Evolutionary conservation across 2,113 vertebrate species (phyloP), one percentile per base, ranked within the genome.

Genomic region (Chunga burmeisteri): DNA sequence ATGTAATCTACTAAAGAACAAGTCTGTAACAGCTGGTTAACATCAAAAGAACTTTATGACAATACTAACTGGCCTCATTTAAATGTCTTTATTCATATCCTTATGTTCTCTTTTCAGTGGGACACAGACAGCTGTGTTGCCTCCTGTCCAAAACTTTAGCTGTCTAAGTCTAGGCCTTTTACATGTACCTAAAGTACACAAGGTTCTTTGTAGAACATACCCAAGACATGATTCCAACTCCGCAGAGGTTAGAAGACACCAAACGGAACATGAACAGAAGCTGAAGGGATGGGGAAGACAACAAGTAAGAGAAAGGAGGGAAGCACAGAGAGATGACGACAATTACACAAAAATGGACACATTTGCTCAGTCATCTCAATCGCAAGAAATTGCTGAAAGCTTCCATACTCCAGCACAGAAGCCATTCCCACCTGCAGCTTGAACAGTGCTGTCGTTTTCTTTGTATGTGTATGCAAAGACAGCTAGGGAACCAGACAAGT

Each of bases 21-120:
- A 88, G 79, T 42, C 89, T 90, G 2, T 77, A 93, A 90, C 94
- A 97, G 93, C 75, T 94, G 93, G 86, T 94, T 90, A 88, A 88
- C 90, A 95, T 97, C 96, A 96, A 32, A 92, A 88, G 67, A 96
- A 94, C 81, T 96, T 97, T 96, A 97, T 91, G 92, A 97, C 79
- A 97, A 95, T 90, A 55, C 86, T 95, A 96, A 96, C 94, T 86
- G 94, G 90, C 85, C 81, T 92, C 52, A 90, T 89, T 95, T 91
- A 95, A 96, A 92, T 86, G 93, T 93, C 88, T 95, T 95, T 93
- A 95, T 91, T 95, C 81, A 95, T 94, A 95, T 93, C 83, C 86
- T 94, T 91, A 74, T 59, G 71, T 66, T 95, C 79, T 94, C 81
- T 97, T 92, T 96, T 95, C 61, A 88, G 63, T 89, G 62, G 23